Base-by-base conservation (phyloP, 2,113 vertebrate species). In the Melanocharis versteri region DNA sequence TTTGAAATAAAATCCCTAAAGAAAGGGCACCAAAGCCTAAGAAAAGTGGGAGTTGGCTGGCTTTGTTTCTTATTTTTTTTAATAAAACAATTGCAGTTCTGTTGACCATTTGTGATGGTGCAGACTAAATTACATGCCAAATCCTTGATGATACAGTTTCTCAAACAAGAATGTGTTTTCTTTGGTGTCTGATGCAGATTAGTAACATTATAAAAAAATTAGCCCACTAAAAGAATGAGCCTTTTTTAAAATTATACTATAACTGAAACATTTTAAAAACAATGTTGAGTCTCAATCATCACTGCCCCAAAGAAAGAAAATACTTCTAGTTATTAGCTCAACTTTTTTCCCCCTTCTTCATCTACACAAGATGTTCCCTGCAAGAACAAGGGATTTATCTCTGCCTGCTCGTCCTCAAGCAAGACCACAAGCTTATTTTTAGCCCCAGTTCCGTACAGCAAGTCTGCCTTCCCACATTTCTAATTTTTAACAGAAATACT, bases 321-420 rank as follows among this genome's bases (percentile, higher is more conserved):
- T 7, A 48, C 3, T 44, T 86, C 47, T 11, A 18, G 8, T 44
- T 87, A 50, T 54, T 47, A 70, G 24, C 15, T 75, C 18, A 61
- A 47, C 1, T 39, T 57, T 20, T 16, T 2, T 2, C 10, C 15
- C 17, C 3, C 1, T 17, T 3, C 16, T 48, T 50, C 40, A 73
- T 31, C 27, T 53, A 64, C 10, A 58, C 5, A 48, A 50, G 35
- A 77, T 17, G 6, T 28, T n/a, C 58, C n/a, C 30, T 69, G 30
- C 2, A 6, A 88, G 64, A 72, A 81, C n/a, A 64, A 27, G 24
- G 39, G 58, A 83, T 76, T 83, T 58, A 39, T 66, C 61, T 75
- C 66, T 70, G 42, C 24, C 37, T 62, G 30, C 16, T 50, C 0
- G 0, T 24, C 53, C n/a, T 39, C 30, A 37, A 78, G 23, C 26